Evolutionary conservation across 2,888 invertebrate species (phyloP).

Genomic region (Rhagonycha lutea): DNA sequence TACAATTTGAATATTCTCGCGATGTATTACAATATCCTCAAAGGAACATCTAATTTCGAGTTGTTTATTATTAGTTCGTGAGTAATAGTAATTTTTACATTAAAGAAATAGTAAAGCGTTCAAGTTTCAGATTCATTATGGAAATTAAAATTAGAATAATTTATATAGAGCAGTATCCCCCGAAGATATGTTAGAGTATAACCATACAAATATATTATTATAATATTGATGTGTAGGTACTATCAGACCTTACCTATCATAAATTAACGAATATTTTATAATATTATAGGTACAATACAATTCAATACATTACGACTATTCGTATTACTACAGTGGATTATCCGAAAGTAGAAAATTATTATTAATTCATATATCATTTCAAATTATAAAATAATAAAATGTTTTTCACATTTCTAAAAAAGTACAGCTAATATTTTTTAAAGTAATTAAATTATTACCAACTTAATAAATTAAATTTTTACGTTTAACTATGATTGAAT

Average conservation of each 20-base stretch:
- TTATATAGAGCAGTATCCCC: conserved; percentile 12
- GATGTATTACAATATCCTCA: conserved; percentile 22
- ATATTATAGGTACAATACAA: not conserved
- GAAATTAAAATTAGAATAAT: conserved; percentile 23
- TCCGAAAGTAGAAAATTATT: not conserved
- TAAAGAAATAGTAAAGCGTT: not conserved
- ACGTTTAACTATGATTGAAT: not conserved
- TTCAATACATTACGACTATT: not conserved
- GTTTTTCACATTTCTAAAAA: no score
- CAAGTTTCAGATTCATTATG: conserved; percentile 15
- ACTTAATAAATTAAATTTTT: no score
- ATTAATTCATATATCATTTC: not conserved
- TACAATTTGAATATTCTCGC: conserved; percentile 20
- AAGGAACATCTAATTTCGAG: conserved; percentile 21
- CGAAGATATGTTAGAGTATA: not conserved
- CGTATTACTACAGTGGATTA: no score
- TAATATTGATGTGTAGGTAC: not conserved
- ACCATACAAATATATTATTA: not conserved
- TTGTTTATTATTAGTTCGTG: conserved; percentile 19
- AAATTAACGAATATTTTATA: not conserved
- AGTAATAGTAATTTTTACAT: conserved; percentile 18
- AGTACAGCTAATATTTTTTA: not conserved
- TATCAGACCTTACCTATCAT: not conserved
- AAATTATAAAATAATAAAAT: not conserved
- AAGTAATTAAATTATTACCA: not conserved